These are phyloP conservation scores for Physella acuta DNA, from an alignment of 1,140 invertebrate species.

Conservation along the genomic window DNA sequence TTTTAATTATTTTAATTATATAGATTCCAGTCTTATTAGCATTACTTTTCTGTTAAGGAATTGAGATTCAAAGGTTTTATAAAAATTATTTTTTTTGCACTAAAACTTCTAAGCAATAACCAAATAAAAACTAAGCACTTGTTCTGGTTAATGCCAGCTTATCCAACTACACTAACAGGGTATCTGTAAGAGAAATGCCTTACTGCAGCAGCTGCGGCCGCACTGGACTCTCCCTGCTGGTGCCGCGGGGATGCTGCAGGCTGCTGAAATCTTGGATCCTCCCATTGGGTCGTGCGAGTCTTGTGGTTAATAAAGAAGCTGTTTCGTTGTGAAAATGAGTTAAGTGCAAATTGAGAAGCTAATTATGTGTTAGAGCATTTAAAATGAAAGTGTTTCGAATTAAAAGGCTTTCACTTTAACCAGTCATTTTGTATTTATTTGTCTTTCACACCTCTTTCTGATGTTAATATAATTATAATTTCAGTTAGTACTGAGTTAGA, in stretches of 20 bases:
- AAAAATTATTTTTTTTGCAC: no score
- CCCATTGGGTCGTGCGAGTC: slow-evolving; percentile 8
- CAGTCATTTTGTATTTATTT: background rate
- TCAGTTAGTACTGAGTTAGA: no score
- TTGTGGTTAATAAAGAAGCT: slow-evolving; percentile 19
- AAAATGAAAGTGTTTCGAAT: background rate
- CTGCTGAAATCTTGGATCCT: slow-evolving; percentile 12
- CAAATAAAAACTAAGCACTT: no score
- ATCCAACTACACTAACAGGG: no score
- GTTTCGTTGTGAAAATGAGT: slow-evolving; percentile 1
- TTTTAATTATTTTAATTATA: no score
- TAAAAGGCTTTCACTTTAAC: background rate
- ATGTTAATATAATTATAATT: no score
- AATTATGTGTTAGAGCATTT: background rate
- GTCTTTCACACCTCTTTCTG: no score
- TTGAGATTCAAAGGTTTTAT: no score
- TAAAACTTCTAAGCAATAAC: no score
- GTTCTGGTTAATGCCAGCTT: no score
- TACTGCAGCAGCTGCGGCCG: slow-evolving; percentile 1
- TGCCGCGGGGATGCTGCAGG: background rate
- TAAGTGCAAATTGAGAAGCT: background rate
- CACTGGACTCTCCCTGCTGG: background rate
- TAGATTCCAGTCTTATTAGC: no score
- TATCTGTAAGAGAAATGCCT: background rate
- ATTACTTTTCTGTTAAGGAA: no score